Conservation (phyloP, 2,797 vertebrate species). For the Salmo trutta region DNA sequence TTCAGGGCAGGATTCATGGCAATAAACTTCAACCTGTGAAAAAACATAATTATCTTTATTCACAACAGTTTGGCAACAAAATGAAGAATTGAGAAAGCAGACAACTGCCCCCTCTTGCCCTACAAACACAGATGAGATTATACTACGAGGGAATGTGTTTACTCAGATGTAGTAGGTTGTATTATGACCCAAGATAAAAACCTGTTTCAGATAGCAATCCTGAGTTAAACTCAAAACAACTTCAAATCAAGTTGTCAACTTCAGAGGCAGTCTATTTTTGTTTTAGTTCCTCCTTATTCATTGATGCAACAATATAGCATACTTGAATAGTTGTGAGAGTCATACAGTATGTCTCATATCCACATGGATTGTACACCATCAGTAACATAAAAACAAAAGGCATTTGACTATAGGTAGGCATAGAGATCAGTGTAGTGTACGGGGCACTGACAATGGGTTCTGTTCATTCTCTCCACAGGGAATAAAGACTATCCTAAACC, state of each 20-base stretch:
- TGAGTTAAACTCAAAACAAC: not conserved
- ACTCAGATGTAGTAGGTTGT: not conserved
- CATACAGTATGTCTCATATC: too few species aligned
- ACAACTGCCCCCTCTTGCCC: not conserved
- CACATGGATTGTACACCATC: too few species aligned
- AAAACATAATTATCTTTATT: not conserved
- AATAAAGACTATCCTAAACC: not conserved
- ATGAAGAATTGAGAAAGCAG: too few species aligned
- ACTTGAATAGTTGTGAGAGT: too few species aligned
- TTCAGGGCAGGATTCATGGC: too few species aligned
- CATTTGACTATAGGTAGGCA: too few species aligned
- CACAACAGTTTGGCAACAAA: not conserved
- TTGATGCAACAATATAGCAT: too few species aligned
- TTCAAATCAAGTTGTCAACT: not conserved
- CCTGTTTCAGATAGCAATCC: not conserved
- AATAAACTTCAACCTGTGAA: too few species aligned
- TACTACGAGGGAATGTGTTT: not conserved
- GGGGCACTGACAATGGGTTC: not conserved
- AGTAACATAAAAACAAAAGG: too few species aligned
- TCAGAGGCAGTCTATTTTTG: too few species aligned
- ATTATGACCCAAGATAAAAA: not conserved
- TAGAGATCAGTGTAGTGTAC: too few species aligned
- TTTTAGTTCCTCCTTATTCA: too few species aligned
- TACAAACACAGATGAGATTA: not conserved
- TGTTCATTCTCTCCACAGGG: not conserved